Percentiles rank a stretch among this genome's conserved stretches.
Conservation (phyloP, 1,140 invertebrate genomes). For the Dreissena rostriformis region DNA sequence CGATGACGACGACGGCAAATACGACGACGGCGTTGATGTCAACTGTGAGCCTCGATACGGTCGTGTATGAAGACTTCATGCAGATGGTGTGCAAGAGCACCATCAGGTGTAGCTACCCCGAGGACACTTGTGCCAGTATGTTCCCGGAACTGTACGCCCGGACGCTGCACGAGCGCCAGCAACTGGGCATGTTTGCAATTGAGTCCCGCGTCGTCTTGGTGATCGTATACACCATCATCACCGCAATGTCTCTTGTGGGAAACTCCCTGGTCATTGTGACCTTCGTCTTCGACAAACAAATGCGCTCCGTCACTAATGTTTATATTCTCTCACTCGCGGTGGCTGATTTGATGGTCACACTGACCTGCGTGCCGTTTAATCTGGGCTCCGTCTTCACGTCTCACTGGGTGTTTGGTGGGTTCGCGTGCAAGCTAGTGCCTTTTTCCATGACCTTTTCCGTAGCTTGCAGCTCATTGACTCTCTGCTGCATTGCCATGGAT, state of each 20-base stretch:
- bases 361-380: conserved; percentile 66
- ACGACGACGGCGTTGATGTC: no score
- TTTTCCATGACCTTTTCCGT: conserved; percentile 68
- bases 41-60: no score
- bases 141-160: conserved; percentile 27
- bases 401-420: conserved; percentile 68
- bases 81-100: conserved; percentile 6
- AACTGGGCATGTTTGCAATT: neutral
- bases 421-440: conserved; percentile 68
- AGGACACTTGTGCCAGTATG: conserved; percentile 4
- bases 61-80: neutral
- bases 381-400: conserved; percentile 56
- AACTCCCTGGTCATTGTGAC: conserved; percentile 69
- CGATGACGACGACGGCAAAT: no score
- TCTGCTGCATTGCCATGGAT: conserved; percentile 74
- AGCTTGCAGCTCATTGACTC: conserved; percentile 68
- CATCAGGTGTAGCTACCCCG: conserved; percentile 23
- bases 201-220: conserved; percentile 48
- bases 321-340: conserved; percentile 71
- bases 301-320: conserved; percentile 73
- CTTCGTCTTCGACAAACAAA: conserved; percentile 62
- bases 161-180: neutral
- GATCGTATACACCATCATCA: conserved; percentile 62
- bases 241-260: conserved; percentile 62
- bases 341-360: conserved; percentile 66